Base-by-base conservation (phyloP, 2,888 invertebrate species). In the Catocala nupta region DNA sequence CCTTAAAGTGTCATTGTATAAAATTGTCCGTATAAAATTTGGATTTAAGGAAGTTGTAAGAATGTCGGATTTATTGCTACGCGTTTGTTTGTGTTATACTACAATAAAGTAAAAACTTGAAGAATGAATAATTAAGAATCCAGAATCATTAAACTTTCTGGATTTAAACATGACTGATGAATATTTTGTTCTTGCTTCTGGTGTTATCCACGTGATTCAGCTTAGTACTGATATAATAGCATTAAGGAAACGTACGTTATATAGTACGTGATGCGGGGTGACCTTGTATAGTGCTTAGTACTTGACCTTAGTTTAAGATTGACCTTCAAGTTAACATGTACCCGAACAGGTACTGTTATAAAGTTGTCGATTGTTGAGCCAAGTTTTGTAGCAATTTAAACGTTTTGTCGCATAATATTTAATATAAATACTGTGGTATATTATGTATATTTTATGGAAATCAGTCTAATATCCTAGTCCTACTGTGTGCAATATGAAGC, bases 271-370 rank as follows among this genome's bases (percentile, higher is more conserved):
- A 64, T 69, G 65, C 60, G 47, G 55, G 39, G 36, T 69, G 67
- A 57, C 75, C 62, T 45, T 74, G 75, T 51, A 57, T 50, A 54
- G 55, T 55, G 54, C 62, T 63, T 65, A 64, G 55, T 59, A 63
- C 75, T 74, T 74, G 65, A 75, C 75, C 75, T 77, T 71, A 64
- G 55, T 39, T 59, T n/a, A 11, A 51, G 55, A 52, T 59, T 71
- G 49, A 71, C 78, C 78, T 77, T 77, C 66, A 53, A 55, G 48
- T 55, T 39, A 39, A 62, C 59, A 69, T 57, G 59, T 65, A 54
- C 33, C n/a, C 52, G 12, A 48, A 52, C 42, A 47, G 39, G 48
- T 66, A 60, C 33, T 42, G 16, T 48, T n/a, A 34, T 43, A n/a
- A 36, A 39, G 16, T 49, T 34, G 10, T 49, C 25, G 25, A 5